Conservation (phyloP, 2,888 invertebrate species). For the Idaea straminata region DNA sequence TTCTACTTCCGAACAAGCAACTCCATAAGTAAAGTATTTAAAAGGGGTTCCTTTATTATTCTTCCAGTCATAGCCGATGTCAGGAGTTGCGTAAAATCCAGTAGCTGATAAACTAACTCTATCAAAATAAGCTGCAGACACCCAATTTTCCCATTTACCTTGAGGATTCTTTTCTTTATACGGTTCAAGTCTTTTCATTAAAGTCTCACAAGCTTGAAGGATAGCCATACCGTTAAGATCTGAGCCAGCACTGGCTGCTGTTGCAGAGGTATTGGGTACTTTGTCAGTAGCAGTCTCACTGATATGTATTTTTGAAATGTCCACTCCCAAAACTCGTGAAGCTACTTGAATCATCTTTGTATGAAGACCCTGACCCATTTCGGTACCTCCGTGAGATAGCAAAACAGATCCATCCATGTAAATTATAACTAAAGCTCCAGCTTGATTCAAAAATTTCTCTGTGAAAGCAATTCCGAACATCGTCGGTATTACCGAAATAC, state of each 20-base stretch:
- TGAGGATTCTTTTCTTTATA: constrained; percentile 87
- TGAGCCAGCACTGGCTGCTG: constrained; percentile 93
- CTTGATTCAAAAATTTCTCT: constrained; percentile 88
- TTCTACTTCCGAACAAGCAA: constrained; percentile 93
- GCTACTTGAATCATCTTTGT: constrained; percentile 98
- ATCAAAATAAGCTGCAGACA: constrained; percentile 86
- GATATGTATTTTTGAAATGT: constrained; percentile 87
- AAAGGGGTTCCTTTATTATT: constrained; percentile 87
- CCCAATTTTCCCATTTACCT: constrained; percentile 92
- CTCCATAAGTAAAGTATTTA: constrained; percentile 93
- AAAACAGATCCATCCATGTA: constrained; percentile 94
- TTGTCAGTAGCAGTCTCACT: constrained; percentile 93
- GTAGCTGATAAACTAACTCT: constrained; percentile 90
- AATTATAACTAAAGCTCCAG: constrained; percentile 92
- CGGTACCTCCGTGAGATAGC: constrained; percentile 94
- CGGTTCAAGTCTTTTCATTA: constrained; percentile 87
- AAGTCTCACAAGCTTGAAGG: constrained; percentile 87
- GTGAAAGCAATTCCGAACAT: constrained; percentile 93
- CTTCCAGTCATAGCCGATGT: constrained; percentile 85
- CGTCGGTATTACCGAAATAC: constrained; percentile 89
- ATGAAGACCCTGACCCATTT: constrained; percentile 98
- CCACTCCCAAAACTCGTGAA: constrained; percentile 85
- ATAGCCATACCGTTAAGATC: constrained; percentile 97
- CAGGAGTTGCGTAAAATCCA: constrained; percentile 90
- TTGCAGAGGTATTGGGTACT: constrained; percentile 94